phyloP scores from a whole-genome alignment of 1,140 invertebrate species.

The Cotesia vestalis region DNA sequence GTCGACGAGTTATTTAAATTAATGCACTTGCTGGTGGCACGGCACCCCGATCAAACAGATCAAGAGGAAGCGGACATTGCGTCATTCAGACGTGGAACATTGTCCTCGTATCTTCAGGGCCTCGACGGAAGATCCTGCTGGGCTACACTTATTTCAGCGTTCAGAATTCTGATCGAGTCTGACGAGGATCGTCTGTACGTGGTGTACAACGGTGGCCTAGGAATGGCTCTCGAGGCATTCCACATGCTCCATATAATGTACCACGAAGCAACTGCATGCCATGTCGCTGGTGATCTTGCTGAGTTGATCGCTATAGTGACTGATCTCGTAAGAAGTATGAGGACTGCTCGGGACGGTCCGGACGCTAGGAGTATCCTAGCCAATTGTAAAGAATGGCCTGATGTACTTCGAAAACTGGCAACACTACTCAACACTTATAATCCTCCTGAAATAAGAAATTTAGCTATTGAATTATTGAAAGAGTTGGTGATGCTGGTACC shows the following conservation, averaged over 20 bases:
- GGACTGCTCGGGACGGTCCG: slow-evolving; percentile 72
- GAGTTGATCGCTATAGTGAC: slow-evolving; percentile 83
- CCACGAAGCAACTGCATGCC: slow-evolving; percentile 91
- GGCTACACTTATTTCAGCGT: slow-evolving; percentile 88
- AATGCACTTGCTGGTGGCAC: slow-evolving; percentile 84
- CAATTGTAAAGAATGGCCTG: slow-evolving; percentile 84
- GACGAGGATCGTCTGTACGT: slow-evolving; percentile 89
- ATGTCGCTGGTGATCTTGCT: slow-evolving; percentile 83
- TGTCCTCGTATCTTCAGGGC: slow-evolving; percentile 83
- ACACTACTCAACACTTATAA: slow-evolving; percentile 91
- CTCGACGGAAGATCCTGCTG: slow-evolving; percentile 85
- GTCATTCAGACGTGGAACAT: slow-evolving; percentile 81
- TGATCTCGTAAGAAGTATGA: slow-evolving; percentile 76
- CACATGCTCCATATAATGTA: slow-evolving; percentile 93
- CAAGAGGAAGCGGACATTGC: slow-evolving; percentile 83
- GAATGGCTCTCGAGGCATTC: slow-evolving; percentile 89
- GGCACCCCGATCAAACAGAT: slow-evolving; percentile 79
- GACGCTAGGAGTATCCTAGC: slow-evolving; percentile 72
- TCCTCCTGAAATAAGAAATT: slow-evolving; percentile 82
- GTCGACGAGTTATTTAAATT: slow-evolving; percentile 91
- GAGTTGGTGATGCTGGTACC: slow-evolving; percentile 86
- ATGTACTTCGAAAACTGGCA: slow-evolving; percentile 83
- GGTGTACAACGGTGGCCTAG: slow-evolving; percentile 86
- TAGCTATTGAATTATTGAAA: slow-evolving; percentile 84
- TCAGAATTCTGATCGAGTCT: slow-evolving; percentile 85